phyloP scores from a whole-genome alignment of 2,888 invertebrate genomes.

The Nemapogon koenigi region DNA sequence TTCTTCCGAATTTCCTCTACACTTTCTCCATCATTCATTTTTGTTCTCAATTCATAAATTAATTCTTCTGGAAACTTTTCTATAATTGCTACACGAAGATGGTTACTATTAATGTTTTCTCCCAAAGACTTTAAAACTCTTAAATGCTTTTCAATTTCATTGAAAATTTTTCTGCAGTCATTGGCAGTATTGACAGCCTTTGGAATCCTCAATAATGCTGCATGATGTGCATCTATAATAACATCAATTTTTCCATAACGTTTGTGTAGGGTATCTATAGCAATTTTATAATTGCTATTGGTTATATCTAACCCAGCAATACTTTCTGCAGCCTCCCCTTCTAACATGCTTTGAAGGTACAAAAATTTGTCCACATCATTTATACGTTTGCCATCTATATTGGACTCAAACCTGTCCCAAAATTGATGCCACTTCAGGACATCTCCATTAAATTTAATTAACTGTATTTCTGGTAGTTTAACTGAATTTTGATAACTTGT shows the following conservation, averaged over 20 bases:
- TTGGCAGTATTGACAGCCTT: background rate
- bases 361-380: background rate
- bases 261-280: background rate
- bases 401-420: background rate
- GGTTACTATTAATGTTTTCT: constrained; percentile 4
- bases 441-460: background rate
- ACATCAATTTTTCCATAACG: background rate
- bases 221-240: constrained; percentile 2
- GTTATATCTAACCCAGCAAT: constrained; percentile 1
- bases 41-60: constrained; percentile 1
- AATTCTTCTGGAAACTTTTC: constrained; percentile 9
- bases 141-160: constrained; percentile 8
- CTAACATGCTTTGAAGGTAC: background rate
- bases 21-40: background rate
- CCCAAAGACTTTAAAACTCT: constrained; percentile 4
- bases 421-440: constrained; percentile 1
- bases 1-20: background rate
- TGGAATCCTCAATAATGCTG: background rate
- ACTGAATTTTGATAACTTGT: too few species aligned
- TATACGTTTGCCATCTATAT: background rate
- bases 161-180: background rate
- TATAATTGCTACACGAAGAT: constrained; percentile 1
- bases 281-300: background rate
- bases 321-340: background rate
- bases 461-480: constrained; percentile 1